Evolutionary conservation across 23 tunicate species (phyloP), one percentile per base, ranked within the genome.

Genomic region (Styela clava): DNA sequence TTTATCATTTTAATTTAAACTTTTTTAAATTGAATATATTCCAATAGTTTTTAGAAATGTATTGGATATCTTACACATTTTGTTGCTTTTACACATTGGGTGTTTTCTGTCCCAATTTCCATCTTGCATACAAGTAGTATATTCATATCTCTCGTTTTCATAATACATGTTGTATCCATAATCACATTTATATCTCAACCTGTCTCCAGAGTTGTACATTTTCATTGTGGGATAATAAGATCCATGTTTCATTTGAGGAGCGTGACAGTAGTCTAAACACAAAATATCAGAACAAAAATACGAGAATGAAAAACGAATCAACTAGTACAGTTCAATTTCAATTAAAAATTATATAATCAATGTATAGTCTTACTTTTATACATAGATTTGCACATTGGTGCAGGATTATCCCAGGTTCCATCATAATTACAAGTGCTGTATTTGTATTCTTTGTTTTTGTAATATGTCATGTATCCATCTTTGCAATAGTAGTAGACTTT

Each of bases 331-430:
- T n/a, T n/a, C n/a, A n/a, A n/a, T n/a, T n/a, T n/a, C n/a, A n/a
- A n/a, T n/a, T n/a, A n/a, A n/a, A n/a, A n/a, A 44, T 44, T 5
- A 44, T 44, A 65, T 9, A 24, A 65, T 65, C 30, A n/a, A 24
- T 65, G 16, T 28, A 18, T 19, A 30, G 16, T 3, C 77, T 71
- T 30, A 71, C 77, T 71, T 71, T 71, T 76, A 31, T 76, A 44
- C 63, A 44, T 34, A 76, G 65, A 44, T 44, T 76, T 76, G 81
- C 81, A 76, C 65, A 51, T 52, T 27, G 81, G 81, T 52, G 64
- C 31, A 1, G 63, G n/a, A 21, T 76, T 20, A 29, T 76, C 65
- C 81, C 81, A 76, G 27, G 0, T 52, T 76, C 81, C 81, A 36
- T 67, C 71, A 18, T 76, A 22, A 24, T 36, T 76, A 0, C 81